Percentiles rank a stretch among this genome's conserved stretches.
phyloP scores from a whole-genome alignment of 2,888 invertebrate genomes.

The Ophion obscuratus region DNA sequence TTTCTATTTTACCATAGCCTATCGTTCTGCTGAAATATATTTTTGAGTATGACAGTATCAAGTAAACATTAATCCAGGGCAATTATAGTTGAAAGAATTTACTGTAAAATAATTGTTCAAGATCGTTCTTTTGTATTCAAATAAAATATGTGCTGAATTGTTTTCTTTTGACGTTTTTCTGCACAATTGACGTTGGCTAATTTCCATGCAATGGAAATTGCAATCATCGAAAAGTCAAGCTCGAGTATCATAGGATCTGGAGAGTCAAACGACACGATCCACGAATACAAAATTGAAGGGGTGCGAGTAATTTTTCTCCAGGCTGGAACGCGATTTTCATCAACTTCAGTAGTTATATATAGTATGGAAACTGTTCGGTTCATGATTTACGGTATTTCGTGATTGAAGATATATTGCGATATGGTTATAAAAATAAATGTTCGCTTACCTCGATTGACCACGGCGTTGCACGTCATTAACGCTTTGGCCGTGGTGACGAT shows the following conservation, averaged over 20 bases:
- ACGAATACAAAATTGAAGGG: conserved; percentile 1
- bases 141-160: not conserved
- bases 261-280: conserved; percentile 11
- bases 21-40: not conserved
- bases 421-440: conserved; percentile 17
- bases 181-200: not conserved
- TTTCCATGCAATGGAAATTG: not conserved
- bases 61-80: not conserved
- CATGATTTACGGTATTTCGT: not conserved
- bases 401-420: not conserved
- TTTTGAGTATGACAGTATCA: not conserved
- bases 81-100: not conserved
- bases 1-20: not conserved
- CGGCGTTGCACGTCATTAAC: conserved; percentile 57
- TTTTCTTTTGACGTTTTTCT: not conserved
- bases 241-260: conserved; percentile 4
- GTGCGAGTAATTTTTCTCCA: conserved; percentile 18
- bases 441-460: conserved; percentile 62
- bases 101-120: not conserved
- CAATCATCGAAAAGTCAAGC: conserved; percentile 5
- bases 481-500: conserved; percentile 54
- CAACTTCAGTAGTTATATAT: not conserved
- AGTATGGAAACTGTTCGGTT: conserved; percentile 60
- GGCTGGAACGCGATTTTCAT: conserved; percentile 51
- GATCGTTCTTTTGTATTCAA: not conserved